Evolutionary conservation across 2,113 vertebrate species (phyloP).

Genomic region (Urocynchramus pylzowi): DNA sequence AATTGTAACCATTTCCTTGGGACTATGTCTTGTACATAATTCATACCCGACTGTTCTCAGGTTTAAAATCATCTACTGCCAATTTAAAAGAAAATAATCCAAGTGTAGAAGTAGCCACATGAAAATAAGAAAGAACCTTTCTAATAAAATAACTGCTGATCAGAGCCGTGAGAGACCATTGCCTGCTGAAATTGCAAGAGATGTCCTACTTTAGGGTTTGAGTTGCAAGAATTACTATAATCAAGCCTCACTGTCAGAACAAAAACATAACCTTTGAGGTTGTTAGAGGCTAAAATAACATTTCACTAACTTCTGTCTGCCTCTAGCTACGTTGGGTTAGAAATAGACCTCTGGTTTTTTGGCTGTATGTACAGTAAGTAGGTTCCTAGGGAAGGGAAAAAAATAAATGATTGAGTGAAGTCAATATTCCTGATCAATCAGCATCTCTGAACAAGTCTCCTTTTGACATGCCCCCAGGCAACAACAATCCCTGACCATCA

Average conservation of each 20-base stretch:
- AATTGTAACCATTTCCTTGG: conserved; percentile 26
- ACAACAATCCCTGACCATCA: conserved; percentile 32
- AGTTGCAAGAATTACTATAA: conserved; percentile 56
- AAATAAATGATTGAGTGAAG: conserved; percentile 13
- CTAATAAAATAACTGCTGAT: not conserved
- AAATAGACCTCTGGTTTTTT: not conserved
- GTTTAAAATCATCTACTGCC: not conserved
- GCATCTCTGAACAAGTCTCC: conserved; percentile 44
- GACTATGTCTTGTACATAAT: conserved; percentile 27
- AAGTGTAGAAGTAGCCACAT: not conserved
- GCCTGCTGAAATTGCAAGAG: conserved; percentile 9
- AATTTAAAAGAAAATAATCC: not conserved
- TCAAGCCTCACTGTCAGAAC: conserved; percentile 41
- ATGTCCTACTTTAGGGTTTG: conserved; percentile 44
- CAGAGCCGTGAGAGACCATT: not conserved
- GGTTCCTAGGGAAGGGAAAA: not conserved
- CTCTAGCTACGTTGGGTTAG: not conserved
- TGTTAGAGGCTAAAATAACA: conserved; percentile 50
- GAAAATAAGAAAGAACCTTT: not conserved
- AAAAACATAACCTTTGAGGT: conserved; percentile 51
- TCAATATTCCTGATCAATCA: conserved; percentile 54
- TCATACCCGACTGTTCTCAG: not conserved
- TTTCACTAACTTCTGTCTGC: conserved; percentile 41
- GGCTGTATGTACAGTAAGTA: not conserved
- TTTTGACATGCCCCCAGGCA: conserved; percentile 35